Evolutionary conservation across 2,113 vertebrate genomes (phyloP), one percentile per base, ranked within the genome.

Genomic region (Cyanocitta stelleri): DNA sequence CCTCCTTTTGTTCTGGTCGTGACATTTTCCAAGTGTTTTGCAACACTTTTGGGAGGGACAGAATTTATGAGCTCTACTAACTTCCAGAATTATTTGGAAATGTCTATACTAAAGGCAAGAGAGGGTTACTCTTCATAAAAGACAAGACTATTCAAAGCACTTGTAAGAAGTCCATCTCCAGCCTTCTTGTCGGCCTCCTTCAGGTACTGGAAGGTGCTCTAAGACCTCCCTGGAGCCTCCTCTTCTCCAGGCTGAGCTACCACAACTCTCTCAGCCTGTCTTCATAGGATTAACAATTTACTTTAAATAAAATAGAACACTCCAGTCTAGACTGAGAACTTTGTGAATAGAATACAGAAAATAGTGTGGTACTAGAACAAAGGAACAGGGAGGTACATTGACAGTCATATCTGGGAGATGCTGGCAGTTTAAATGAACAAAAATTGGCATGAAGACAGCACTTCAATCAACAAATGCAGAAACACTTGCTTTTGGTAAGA

Each of bases 51-150:
- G 46, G 41, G 72, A 92, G 35, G 62, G 64, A 58, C 19, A 41
- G 29, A 69, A 75, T 66, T 84, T 92, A 63, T 55, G n/a, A 84
- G 27, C 19, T 56, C 43, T 84, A 7, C 27, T 49, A 51, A 58
- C 39, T 95, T 88, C n/a, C 41, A 76, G n/a, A 75, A 83, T 27
- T 58, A 37, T 61, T 93, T 44, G 29, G 77, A 92, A 83, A 90
- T 43, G 16, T 4, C 24, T 90, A 26, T 27, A 33, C 5, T 73
- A 37, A 83, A 76, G 26, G 16, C 26, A 71, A 26, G 7, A 83
- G 61, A 35, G 67, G 27, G n/a, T 27, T 72, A 33, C 43, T 46
- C 18, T 18, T 56, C 11, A 43, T 83, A 80, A 80, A 93, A 67
- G 44, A 24, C 33, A 72, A 37, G 5, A 39, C 37, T 81, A 6